Conservation (phyloP, 2,888 invertebrate genomes). For the Galerucella calmariensis region DNA sequence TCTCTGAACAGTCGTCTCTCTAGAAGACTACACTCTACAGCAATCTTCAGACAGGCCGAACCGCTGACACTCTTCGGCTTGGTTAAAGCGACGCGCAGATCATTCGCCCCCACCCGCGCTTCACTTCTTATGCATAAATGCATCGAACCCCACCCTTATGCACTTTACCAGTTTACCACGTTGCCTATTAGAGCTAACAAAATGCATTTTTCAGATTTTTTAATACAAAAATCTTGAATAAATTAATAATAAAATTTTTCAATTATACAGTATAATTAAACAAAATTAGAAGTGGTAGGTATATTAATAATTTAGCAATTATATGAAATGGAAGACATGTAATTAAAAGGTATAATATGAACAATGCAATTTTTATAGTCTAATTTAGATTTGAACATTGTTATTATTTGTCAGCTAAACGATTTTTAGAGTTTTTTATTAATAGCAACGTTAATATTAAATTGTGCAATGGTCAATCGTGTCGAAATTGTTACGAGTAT, state of each 20-base stretch:
- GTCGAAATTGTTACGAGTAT: too few species aligned
- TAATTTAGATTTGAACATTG: too few species aligned
- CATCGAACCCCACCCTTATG: conserved; percentile 56
- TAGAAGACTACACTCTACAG: conserved; percentile 21
- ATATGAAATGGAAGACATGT: too few species aligned
- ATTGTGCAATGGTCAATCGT: too few species aligned
- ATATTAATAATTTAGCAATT: too few species aligned
- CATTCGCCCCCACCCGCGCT: conserved; percentile 56
- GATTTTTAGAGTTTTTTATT: too few species aligned
- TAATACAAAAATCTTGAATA: background rate
- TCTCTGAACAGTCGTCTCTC: conserved; percentile 10
- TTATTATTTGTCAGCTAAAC: too few species aligned
- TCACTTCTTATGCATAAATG: conserved; percentile 59
- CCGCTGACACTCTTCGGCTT: conserved; percentile 53
- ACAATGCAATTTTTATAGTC: too few species aligned
- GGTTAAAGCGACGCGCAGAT: conserved; percentile 46
- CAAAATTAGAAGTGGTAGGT: too few species aligned
- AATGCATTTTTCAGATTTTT: background rate
- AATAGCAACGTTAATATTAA: too few species aligned
- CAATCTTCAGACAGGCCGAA: conserved; percentile 38
- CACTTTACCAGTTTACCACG: conserved; percentile 30
- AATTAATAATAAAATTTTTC: background rate
- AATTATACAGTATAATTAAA: too few species aligned
- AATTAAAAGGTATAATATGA: too few species aligned
- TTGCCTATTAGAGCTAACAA: conserved; percentile 20